Evolutionary conservation across 1,140 invertebrate species (phyloP).

Genomic region (Linepithema humile): DNA sequence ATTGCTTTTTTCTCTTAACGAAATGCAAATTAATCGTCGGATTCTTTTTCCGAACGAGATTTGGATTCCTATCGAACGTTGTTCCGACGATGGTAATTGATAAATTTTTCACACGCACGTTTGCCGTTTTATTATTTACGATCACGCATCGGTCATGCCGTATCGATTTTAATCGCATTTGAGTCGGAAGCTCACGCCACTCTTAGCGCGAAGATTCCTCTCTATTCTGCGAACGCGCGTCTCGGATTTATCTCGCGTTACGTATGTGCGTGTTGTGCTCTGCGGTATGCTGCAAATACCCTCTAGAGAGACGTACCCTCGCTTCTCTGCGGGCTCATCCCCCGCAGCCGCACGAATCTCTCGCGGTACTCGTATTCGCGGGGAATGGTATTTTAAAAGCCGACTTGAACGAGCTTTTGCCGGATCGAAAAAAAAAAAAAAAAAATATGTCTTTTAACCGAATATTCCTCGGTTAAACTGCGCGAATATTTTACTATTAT

Average conservation of each 20-base stretch:
- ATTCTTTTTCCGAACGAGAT: background rate
- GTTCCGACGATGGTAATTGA: background rate
- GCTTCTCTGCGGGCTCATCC: constrained; percentile 22
- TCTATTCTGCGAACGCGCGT: background rate
- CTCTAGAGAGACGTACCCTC: constrained; percentile 47
- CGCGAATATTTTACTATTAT: background rate
- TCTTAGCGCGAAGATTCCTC: constrained; percentile 5
- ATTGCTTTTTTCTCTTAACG: background rate
- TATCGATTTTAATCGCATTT: background rate
- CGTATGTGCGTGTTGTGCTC: background rate
- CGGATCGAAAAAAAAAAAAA: background rate
- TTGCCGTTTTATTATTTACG: constrained; percentile 20
- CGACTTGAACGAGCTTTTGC: constrained; percentile 21
- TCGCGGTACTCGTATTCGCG: background rate
- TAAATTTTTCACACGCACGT: constrained; percentile 23
- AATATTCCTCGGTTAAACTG: background rate
- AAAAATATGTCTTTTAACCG: background rate
- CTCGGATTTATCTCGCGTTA: constrained; percentile 14
- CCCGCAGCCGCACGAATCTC: constrained; percentile 25
- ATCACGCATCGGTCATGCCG: background rate
- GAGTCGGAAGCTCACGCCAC: background rate
- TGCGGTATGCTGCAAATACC: constrained; percentile 49
- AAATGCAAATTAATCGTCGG: constrained; percentile 17
- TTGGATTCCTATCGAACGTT: background rate
- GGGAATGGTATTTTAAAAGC: constrained; percentile 26